phyloP scores from a whole-genome alignment of 2,113 vertebrate genomes.

The Myrmophylax atrothorax region DNA sequence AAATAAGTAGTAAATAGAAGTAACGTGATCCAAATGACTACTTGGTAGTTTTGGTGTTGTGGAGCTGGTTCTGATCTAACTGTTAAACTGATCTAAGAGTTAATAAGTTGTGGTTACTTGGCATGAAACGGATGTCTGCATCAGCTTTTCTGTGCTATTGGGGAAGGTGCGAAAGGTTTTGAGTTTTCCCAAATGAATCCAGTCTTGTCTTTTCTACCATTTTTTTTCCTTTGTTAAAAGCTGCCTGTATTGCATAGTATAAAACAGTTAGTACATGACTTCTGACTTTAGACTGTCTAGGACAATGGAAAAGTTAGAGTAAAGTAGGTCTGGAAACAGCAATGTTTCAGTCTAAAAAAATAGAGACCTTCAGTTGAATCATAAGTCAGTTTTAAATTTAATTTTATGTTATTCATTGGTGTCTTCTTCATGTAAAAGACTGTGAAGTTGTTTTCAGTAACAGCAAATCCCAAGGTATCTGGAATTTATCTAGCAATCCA shows the following conservation, averaged over 20 bases:
- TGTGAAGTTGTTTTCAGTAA: neutral
- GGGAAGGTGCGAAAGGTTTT: neutral
- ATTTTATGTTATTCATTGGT: neutral
- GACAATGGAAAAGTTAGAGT: neutral
- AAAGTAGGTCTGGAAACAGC: neutral
- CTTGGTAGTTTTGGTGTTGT: neutral
- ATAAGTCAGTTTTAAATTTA: neutral
- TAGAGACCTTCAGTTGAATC: neutral
- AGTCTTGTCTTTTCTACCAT: neutral
- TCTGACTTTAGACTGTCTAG: neutral
- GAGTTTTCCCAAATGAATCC: neutral
- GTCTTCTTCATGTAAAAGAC: neutral
- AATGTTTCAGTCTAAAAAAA: neutral
- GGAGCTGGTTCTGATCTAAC: neutral
- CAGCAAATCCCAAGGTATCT: neutral
- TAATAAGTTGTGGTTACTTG: neutral
- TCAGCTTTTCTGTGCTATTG: neutral
- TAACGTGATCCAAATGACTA: neutral
- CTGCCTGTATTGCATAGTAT: neutral
- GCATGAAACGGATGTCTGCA: neutral
- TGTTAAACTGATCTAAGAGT: no score
- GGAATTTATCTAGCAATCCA: neutral
- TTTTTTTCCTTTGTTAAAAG: neutral
- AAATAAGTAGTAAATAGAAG: neutral
- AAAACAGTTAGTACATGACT: neutral